Evolutionary conservation across 2,888 invertebrate species (phyloP).

Genomic region (Ormia ochracea): DNA sequence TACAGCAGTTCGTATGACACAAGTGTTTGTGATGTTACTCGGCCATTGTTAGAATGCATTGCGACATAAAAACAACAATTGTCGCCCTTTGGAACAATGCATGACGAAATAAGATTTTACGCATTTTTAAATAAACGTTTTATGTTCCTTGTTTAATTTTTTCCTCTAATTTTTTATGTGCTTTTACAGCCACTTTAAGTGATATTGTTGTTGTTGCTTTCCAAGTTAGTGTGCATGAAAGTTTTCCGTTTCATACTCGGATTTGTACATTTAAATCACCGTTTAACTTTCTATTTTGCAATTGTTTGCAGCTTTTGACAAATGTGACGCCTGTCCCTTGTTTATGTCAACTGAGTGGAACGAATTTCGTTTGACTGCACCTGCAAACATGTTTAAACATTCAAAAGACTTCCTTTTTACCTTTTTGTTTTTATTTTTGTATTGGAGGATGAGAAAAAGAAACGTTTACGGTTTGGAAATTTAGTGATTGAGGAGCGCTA

Average conservation of each 20-base stretch:
- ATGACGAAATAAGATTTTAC: conserved; percentile 76
- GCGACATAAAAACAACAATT: conserved; percentile 62
- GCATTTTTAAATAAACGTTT: conserved; percentile 68
- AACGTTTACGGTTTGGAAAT: too few species aligned
- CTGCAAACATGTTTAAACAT: conserved; percentile 70
- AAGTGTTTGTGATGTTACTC: conserved; percentile 61
- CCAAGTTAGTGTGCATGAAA: conserved; percentile 11
- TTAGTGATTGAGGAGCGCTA: too few species aligned
- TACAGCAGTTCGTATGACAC: conserved; percentile 30
- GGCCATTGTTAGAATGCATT: conserved; percentile 54
- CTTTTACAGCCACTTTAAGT: conserved; percentile 5
- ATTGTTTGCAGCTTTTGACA: conserved; percentile 49
- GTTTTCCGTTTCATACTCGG: conserved; percentile 18
- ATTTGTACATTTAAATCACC: conserved; percentile 15
- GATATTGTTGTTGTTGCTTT: neutral
- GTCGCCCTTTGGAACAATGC: conserved; percentile 72
- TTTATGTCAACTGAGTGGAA: conserved; percentile 75
- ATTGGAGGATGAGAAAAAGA: too few species aligned
- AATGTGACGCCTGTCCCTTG: conserved; percentile 64
- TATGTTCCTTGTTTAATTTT: conserved; percentile 36
- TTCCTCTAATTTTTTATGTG: neutral
- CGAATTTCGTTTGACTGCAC: conserved; percentile 74
- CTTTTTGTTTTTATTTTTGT: neutral
- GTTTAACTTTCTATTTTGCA: conserved; percentile 22
- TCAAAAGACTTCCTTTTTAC: conserved; percentile 20